phyloP scores from a whole-genome alignment of 2,888 invertebrate genomes.

The Orchesellides sinensis region DNA sequence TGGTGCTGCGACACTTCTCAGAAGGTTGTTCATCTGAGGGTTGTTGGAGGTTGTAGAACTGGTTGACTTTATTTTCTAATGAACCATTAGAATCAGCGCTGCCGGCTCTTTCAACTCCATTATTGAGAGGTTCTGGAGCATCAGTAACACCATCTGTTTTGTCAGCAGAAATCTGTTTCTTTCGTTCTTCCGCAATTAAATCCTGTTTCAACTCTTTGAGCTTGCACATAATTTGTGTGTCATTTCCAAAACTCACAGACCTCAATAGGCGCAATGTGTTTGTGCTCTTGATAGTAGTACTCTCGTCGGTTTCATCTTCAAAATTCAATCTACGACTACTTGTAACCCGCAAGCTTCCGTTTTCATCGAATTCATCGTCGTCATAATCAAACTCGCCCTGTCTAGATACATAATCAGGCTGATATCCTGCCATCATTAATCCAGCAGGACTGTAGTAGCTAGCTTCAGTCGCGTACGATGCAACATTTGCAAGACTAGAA shows the following conservation, averaged over 20 bases:
- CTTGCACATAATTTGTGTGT: conserved; percentile 82
- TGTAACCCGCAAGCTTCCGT: conserved; percentile 53
- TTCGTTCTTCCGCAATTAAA: conserved; percentile 56
- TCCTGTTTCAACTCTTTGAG: conserved; percentile 74
- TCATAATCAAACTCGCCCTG: conserved; percentile 66
- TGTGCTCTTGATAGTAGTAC: conserved; percentile 50
- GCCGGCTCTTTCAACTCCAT: conserved; percentile 43
- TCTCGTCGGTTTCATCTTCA: conserved; percentile 62
- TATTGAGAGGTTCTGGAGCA: background rate
- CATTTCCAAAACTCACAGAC: conserved; percentile 88
- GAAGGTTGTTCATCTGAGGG: conserved; percentile 4
- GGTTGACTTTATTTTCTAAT: conserved; percentile 72
- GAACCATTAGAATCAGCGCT: conserved; percentile 72
- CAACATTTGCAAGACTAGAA: conserved; percentile 68
- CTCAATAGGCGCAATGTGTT: conserved; percentile 74
- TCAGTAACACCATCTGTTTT: conserved; percentile 31
- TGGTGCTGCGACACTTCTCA: conserved; percentile 59
- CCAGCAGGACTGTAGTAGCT: conserved; percentile 73
- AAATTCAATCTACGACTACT: conserved; percentile 58
- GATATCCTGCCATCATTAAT: conserved; percentile 71
- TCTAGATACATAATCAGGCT: conserved; percentile 66
- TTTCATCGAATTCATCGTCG: conserved; percentile 67
- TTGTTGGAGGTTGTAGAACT: conserved; percentile 66
- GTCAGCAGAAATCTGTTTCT: conserved; percentile 17
- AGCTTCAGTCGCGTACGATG: conserved; percentile 70